Conservation (phyloP, 2,113 vertebrate genomes). For the Cyanoramphus novaezelandiae region DNA sequence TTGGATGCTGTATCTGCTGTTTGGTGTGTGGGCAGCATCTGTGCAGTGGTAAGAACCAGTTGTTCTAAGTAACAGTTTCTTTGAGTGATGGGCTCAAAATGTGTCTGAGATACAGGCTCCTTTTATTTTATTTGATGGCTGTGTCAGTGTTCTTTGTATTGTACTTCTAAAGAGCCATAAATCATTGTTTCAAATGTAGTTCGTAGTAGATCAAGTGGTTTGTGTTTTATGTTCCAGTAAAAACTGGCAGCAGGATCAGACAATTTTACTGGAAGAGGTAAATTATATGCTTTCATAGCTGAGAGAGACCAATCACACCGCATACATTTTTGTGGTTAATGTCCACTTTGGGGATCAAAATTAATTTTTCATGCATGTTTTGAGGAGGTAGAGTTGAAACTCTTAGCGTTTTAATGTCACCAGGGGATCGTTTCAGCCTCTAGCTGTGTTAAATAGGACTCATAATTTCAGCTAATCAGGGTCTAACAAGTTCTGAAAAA, state of each 20-base stretch:
- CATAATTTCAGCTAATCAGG: constrained; percentile 56
- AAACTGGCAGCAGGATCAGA: constrained; percentile 1
- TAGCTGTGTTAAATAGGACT: constrained; percentile 49
- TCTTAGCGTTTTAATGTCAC: constrained; percentile 23
- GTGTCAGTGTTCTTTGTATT: background rate
- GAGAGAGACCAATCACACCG: background rate
- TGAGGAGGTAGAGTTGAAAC: constrained; percentile 31
- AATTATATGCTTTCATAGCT: background rate
- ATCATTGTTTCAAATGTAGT: background rate
- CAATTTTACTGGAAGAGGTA: constrained; percentile 31
- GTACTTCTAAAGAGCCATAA: background rate
- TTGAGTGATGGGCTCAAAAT: background rate
- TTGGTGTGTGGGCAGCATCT: background rate
- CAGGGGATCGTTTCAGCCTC: constrained; percentile 54
- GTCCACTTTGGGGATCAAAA: constrained; percentile 58
- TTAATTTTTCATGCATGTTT: constrained; percentile 50
- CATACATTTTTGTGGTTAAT: constrained; percentile 39
- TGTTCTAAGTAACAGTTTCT: background rate
- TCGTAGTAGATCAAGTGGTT: background rate
- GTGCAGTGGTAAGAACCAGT: background rate
- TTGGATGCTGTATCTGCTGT: background rate
- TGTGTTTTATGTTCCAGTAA: constrained; percentile 4
- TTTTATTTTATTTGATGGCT: background rate
- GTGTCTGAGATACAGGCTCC: background rate
- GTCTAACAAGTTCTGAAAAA: constrained; percentile 59